A percentile compares a stretch with the other conserved stretches of the same genome.
Evolutionary conservation across 2,797 vertebrate species (phyloP).

Genomic region (Artibeus jamaicensis): DNA sequence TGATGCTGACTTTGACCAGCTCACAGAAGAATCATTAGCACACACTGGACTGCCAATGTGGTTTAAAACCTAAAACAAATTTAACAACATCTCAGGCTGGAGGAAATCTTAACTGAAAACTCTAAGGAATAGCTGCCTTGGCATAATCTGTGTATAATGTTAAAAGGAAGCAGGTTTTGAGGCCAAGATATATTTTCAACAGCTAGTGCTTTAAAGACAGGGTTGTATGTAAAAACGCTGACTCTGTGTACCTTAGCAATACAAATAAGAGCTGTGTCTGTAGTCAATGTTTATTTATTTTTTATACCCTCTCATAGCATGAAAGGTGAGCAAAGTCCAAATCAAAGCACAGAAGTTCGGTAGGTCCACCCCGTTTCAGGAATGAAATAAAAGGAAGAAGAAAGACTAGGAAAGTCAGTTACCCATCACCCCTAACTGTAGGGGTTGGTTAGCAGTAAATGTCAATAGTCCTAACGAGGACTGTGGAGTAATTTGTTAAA

Average conservation of each 20-base stretch:
- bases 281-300: background rate
- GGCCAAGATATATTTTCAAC: constrained; percentile 63
- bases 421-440: background rate
- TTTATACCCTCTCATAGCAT: background rate
- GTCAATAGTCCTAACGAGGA: constrained; percentile 57
- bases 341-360: background rate
- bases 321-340: background rate
- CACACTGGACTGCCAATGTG: background rate
- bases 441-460: constrained; percentile 44
- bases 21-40: constrained; percentile 32
- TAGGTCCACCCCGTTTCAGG: background rate
- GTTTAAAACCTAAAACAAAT: constrained; percentile 64
- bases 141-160: constrained; percentile 50
- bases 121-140: constrained; percentile 45
- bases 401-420: background rate
- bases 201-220: constrained; percentile 53
- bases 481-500: constrained; percentile 67
- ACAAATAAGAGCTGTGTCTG: background rate
- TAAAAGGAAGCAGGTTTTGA: constrained; percentile 60
- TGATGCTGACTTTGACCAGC: constrained; percentile 21
- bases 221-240: constrained; percentile 24
- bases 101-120: constrained; percentile 54
- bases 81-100: constrained; percentile 51
- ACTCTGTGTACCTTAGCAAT: background rate
- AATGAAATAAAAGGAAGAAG: background rate